A percentile compares a stretch with the other conserved stretches of the same genome.
Evolutionary conservation across 2,113 vertebrate species (phyloP).

Genomic region (Pseudorasbora parva): DNA sequence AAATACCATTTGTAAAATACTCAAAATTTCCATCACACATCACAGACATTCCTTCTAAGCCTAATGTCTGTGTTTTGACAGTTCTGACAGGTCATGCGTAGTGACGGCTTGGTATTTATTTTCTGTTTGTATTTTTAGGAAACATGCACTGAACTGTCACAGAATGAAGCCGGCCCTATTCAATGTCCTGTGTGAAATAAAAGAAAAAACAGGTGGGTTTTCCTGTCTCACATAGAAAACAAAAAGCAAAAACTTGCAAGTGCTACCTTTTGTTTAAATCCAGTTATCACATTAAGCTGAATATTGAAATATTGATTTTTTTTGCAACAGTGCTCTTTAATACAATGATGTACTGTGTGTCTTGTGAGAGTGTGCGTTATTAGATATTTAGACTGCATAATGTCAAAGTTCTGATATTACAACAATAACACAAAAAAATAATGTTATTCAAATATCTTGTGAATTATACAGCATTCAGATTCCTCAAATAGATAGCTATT

Average conservation of each 20-base stretch:
- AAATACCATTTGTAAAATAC: conserved; percentile 3
- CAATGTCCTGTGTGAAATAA: conserved; percentile 81
- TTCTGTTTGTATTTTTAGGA: conserved; percentile 66
- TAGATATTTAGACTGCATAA: neutral
- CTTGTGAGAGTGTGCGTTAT: neutral
- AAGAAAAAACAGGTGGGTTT: conserved; percentile 78
- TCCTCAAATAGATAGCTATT: conserved; percentile 9
- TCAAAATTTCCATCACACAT: conserved; percentile 3
- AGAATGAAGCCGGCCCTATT: conserved; percentile 82
- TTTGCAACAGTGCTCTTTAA: conserved; percentile 25
- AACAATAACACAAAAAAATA: conserved; percentile 2
- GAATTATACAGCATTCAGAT: neutral
- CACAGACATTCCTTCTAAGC: conserved; percentile 5
- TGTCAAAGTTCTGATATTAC: conserved; percentile 4
- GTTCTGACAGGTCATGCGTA: conserved; percentile 32
- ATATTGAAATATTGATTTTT: conserved; percentile 35
- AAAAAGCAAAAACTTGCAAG: neutral
- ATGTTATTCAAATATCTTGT: neutral
- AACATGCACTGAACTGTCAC: conserved; percentile 82
- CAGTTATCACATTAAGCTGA: conserved; percentile 20
- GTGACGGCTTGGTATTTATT: conserved; percentile 42
- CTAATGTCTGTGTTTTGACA: conserved; percentile 32
- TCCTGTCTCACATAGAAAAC: neutral
- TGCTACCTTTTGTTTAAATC: conserved; percentile 14
- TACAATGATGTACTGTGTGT: conserved; percentile 15